Conservation (phyloP, 2,113 vertebrate species). For the Pao palembangensis region DNA sequence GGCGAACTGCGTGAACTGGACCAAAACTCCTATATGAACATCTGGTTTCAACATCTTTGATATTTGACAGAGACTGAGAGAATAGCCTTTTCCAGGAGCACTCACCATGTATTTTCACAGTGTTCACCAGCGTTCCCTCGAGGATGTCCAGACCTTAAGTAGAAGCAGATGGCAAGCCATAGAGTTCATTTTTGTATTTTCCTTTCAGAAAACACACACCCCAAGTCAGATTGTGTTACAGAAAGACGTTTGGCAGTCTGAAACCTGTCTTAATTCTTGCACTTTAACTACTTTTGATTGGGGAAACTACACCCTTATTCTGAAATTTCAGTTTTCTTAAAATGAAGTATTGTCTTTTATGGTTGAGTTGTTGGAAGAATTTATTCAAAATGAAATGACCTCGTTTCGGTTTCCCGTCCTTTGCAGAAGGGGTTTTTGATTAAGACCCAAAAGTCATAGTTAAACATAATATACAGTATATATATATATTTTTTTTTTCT, state of each 20-base stretch:
- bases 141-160: slow-evolving; percentile 44
- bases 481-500: too few relatives aligned
- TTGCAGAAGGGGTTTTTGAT: too few relatives aligned
- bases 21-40: slow-evolving; percentile 28
- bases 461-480: too few relatives aligned
- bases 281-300: neutral
- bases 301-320: too few relatives aligned
- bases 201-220: slow-evolving; percentile 30
- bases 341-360: too few relatives aligned
- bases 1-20: slow-evolving; percentile 12
- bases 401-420: too few relatives aligned
- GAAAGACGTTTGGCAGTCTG: neutral
- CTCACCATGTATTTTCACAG: slow-evolving; percentile 36
- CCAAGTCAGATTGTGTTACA: slow-evolving; percentile 28
- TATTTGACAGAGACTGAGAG: slow-evolving; percentile 27
- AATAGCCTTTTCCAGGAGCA: slow-evolving; percentile 26
- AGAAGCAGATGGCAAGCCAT: slow-evolving; percentile 55
- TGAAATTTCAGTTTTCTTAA: too few relatives aligned
- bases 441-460: too few relatives aligned
- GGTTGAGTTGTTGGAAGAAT: too few relatives aligned
- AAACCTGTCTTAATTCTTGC: neutral
- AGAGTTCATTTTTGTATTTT: slow-evolving; percentile 23
- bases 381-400: too few relatives aligned
- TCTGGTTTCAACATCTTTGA: slow-evolving; percentile 61
- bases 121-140: slow-evolving; percentile 30